Evolutionary conservation across 2,888 invertebrate genomes (phyloP).

Genomic region (Andrena marginata): DNA sequence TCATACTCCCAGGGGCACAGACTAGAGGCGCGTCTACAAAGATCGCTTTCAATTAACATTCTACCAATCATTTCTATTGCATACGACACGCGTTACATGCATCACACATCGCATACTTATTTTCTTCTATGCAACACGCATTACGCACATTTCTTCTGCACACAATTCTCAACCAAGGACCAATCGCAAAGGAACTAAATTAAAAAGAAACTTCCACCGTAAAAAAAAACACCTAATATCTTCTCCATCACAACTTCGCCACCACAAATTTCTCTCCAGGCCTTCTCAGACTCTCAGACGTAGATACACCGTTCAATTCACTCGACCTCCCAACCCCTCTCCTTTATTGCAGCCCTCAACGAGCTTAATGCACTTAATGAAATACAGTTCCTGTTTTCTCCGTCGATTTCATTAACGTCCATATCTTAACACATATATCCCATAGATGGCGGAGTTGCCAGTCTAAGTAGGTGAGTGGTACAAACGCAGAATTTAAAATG

Average conservation of each 20-base stretch:
- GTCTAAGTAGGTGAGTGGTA: no score
- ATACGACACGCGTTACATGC: no score
- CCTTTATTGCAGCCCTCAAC: conserved; percentile 23
- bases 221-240: neutral
- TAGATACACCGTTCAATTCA: conserved; percentile 26
- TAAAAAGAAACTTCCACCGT: neutral
- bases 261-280: conserved; percentile 1
- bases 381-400: conserved; percentile 53
- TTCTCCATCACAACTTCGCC: neutral
- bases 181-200: neutral
- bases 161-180: no score
- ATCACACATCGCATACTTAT: no score
- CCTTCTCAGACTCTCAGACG: conserved; percentile 1
- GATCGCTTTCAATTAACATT: neutral
- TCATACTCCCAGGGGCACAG: neutral
- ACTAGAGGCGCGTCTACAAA: neutral
- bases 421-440: neutral
- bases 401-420: conserved; percentile 4
- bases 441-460: no score
- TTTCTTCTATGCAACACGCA: no score
- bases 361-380: conserved; percentile 50
- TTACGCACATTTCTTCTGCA: no score
- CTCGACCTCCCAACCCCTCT: neutral
- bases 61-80: neutral
- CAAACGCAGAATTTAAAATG: no score